Evolutionary conservation across 1,140 invertebrate species (phyloP).

Genomic region (Drosophila sulfurigaster): DNA sequence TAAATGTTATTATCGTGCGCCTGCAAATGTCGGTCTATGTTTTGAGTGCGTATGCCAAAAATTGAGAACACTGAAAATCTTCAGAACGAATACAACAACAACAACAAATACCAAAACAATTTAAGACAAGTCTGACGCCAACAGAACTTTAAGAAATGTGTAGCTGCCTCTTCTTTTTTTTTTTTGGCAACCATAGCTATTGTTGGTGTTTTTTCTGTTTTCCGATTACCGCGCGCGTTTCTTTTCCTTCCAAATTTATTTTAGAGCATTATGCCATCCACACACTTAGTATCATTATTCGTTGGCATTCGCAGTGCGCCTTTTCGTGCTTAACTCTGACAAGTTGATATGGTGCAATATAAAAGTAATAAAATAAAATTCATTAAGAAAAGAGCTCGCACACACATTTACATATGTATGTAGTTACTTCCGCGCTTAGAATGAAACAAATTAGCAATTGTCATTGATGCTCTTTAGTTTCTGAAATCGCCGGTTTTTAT

Average conservation of each 20-base stretch:
- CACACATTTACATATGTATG: conserved; percentile 1
- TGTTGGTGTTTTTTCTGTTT: conserved; percentile 33
- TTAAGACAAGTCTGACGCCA: conserved; percentile 46
- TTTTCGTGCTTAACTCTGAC: conserved; percentile 63
- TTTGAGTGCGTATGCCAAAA: conserved; percentile 61
- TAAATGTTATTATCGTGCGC: conserved; percentile 30
- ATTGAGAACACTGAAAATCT: conserved; percentile 65
- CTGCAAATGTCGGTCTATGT: conserved; percentile 38
- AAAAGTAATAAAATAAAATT: conserved; percentile 54
- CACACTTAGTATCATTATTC: conserved; percentile 35
- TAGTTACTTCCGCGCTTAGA: conserved; percentile 1
- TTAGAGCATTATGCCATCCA: conserved; percentile 81
- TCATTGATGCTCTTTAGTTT: not conserved
- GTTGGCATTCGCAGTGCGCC: conserved; percentile 31
- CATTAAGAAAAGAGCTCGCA: not conserved
- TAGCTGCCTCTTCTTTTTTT: conserved; percentile 38
- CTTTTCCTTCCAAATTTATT: conserved; percentile 71
- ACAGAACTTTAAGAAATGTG: conserved; percentile 71
- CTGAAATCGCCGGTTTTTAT: conserved; percentile 29
- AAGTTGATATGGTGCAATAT: conserved; percentile 16
- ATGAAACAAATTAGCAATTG: conserved; percentile 12
- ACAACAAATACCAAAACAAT: conserved; percentile 58
- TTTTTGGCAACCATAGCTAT: conserved; percentile 69
- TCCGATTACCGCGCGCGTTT: conserved; percentile 3
- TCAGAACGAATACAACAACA: conserved; percentile 41